These are phyloP conservation scores for Branchinecta lindahli DNA, from an alignment of 1,140 invertebrate species.

Conservation along the genomic window DNA sequence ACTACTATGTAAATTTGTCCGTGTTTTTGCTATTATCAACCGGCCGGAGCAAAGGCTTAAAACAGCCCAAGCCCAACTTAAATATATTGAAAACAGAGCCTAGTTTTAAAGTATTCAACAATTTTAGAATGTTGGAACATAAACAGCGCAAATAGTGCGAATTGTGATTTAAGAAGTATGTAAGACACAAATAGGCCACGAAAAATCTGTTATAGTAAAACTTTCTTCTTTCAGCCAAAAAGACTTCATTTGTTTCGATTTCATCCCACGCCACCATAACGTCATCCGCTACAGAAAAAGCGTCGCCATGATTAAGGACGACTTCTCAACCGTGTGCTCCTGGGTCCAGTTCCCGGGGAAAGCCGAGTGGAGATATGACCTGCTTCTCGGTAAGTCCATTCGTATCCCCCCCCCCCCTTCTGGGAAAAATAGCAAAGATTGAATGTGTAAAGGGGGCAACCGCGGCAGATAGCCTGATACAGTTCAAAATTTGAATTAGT, in stretches of 20 bases:
- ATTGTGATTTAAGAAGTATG: too few relatives aligned
- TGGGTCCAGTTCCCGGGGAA: slow-evolving; percentile 80
- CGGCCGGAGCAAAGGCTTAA: too few relatives aligned
- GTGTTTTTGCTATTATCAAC: too few relatives aligned
- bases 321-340: slow-evolving; percentile 80
- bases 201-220: too few relatives aligned
- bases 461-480: not conserved
- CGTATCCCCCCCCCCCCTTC: not conserved
- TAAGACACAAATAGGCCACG: too few relatives aligned
- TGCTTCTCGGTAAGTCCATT: slow-evolving; percentile 47
- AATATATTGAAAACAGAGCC: too few relatives aligned
- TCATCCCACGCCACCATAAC: slow-evolving; percentile 87
- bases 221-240: slow-evolving; percentile 57
- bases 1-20: too few relatives aligned
- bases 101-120: too few relatives aligned
- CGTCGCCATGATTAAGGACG: slow-evolving; percentile 68
- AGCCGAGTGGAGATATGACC: slow-evolving; percentile 70
- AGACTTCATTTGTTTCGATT: slow-evolving; percentile 93
- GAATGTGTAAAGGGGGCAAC: not conserved
- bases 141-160: too few relatives aligned
- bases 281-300: slow-evolving; percentile 84
- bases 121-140: too few relatives aligned
- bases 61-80: too few relatives aligned
- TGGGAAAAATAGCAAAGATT: not conserved
- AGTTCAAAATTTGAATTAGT: not conserved